These are phyloP conservation scores for Steinernema khuongi DNA, from an alignment of 1,140 invertebrate genomes.

Conservation along the genomic window DNA sequence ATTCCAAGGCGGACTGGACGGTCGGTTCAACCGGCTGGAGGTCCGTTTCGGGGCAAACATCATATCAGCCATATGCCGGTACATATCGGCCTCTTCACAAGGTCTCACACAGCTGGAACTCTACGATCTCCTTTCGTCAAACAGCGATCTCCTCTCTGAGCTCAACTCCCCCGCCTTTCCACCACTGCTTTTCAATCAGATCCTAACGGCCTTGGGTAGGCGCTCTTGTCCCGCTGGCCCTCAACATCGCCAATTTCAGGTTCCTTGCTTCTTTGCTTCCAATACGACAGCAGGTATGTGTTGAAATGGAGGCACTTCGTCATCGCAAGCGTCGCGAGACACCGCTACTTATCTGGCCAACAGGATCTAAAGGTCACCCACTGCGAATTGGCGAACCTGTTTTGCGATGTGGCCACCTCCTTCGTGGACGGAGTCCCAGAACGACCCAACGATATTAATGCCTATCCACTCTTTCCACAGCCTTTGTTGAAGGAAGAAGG, in stretches of 20 bases:
- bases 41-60: constrained; percentile 12
- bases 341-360: not conserved
- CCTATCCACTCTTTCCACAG: constrained; percentile 33
- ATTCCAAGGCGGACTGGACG: constrained; percentile 23
- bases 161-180: constrained; percentile 24
- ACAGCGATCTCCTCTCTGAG: constrained; percentile 18
- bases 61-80: constrained; percentile 19
- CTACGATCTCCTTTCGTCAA: constrained; percentile 25
- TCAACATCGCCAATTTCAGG: constrained; percentile 27
- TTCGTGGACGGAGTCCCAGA: constrained; percentile 19
- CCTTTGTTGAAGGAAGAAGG: constrained; percentile 43
- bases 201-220: constrained; percentile 29
- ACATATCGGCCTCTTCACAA: constrained; percentile 23
- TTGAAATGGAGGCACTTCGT: not conserved
- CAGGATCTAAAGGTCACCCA: constrained; percentile 26
- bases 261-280: constrained; percentile 18
- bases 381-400: constrained; percentile 26
- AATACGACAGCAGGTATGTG: not conserved
- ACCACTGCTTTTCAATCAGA: constrained; percentile 27
- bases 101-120: constrained; percentile 30
- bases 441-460: constrained; percentile 16
- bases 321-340: not conserved
- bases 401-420: constrained; percentile 13
- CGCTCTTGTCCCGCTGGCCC: constrained; percentile 1
- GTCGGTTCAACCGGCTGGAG: constrained; percentile 25